phyloP scores from a whole-genome alignment of 1,140 invertebrate genomes.

The Drosophila bocki region DNA sequence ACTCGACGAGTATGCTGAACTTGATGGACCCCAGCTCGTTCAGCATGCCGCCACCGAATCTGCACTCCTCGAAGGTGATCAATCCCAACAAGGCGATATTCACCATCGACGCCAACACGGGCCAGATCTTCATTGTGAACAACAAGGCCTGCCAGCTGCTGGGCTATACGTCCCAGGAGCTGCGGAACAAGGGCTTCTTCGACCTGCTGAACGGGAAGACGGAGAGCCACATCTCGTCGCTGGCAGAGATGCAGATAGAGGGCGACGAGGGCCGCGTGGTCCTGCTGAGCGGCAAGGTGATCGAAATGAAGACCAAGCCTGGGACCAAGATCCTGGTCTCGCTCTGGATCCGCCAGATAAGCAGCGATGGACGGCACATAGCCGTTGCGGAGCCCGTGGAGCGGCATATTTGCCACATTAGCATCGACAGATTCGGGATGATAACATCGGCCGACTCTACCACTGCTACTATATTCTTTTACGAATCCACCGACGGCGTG shows the following conservation, averaged over 20 bases:
- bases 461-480: constrained; percentile 86
- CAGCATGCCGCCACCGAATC: constrained; percentile 48
- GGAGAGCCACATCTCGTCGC: constrained; percentile 86
- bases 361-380: constrained; percentile 87
- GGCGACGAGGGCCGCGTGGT: constrained; percentile 87
- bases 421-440: constrained; percentile 85
- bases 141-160: constrained; percentile 87
- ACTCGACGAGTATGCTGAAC: constrained; percentile 34
- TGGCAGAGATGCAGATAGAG: constrained; percentile 87
- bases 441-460: constrained; percentile 85
- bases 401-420: constrained; percentile 83
- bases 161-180: constrained; percentile 87
- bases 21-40: constrained; percentile 47
- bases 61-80: constrained; percentile 76
- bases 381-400: constrained; percentile 89
- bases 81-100: constrained; percentile 87
- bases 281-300: constrained; percentile 88
- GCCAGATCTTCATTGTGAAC: constrained; percentile 89
- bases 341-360: constrained; percentile 88
- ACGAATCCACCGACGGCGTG: constrained; percentile 85
- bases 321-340: constrained; percentile 87
- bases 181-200: constrained; percentile 86
- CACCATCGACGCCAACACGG: constrained; percentile 86
- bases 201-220: constrained; percentile 87
- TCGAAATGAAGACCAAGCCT: constrained; percentile 87